A percentile compares a stretch with the other conserved stretches of the same genome.
Conservation (phyloP, 1,140 invertebrate species). For the Teleogryllus occipitalis region DNA sequence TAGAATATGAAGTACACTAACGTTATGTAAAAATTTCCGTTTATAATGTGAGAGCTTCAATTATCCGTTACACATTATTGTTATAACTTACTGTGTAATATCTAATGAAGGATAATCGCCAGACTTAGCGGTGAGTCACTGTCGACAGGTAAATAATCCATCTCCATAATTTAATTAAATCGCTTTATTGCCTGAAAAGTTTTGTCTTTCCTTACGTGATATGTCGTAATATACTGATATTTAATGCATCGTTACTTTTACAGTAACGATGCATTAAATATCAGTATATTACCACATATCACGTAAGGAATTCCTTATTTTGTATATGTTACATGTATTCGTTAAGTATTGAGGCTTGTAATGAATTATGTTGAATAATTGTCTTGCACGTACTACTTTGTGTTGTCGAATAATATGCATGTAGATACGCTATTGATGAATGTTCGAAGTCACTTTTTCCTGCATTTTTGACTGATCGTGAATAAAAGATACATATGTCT, state of each 20-base stretch:
- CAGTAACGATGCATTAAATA: background rate
- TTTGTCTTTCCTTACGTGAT: no score
- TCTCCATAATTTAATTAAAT: background rate
- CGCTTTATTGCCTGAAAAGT: background rate
- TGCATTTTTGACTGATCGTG: background rate
- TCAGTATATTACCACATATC: background rate
- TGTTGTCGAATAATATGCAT: background rate
- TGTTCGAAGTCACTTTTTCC: background rate
- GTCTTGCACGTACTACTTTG: background rate
- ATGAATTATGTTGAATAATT: background rate
- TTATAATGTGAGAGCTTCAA: no score
- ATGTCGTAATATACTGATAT: no score
- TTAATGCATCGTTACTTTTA: no score
- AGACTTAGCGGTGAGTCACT: background rate
- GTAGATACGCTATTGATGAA: background rate
- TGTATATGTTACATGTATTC: no score
- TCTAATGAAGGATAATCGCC: background rate
- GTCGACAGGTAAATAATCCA: background rate
- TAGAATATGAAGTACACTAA: no score
- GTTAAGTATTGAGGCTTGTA: background rate
- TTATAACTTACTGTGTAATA: background rate
- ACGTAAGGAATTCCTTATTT: background rate
- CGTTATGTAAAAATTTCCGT: no score
- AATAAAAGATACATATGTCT: no score
- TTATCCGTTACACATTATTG: no score